Percentiles rank a stretch among this genome's conserved stretches.
Evolutionary conservation across 2,888 invertebrate genomes (phyloP).

Genomic region (Rhaphigaster nebulosa): DNA sequence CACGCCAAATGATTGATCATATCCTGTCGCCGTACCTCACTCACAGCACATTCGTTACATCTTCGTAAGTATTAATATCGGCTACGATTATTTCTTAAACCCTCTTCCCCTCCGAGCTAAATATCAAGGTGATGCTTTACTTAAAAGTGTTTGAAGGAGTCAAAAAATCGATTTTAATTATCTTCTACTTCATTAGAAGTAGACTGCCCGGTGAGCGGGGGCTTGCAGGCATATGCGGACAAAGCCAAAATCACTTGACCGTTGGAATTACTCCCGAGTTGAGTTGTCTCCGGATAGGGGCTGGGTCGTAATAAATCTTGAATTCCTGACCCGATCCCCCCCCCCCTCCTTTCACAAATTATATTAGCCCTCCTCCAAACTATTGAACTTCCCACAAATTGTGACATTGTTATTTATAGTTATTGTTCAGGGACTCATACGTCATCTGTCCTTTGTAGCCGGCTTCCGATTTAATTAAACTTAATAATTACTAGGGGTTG

Average conservation of each 20-base stretch:
- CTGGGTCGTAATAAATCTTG: not conserved
- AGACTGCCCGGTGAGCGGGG: not conserved
- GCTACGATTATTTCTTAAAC: no score
- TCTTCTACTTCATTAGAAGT: not conserved
- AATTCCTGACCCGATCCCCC: not conserved
- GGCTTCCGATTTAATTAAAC: constrained; percentile 11
- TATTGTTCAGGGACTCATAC: not conserved
- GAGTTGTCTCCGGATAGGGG: not conserved
- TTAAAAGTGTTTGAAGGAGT: not conserved
- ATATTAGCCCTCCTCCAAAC: not conserved
- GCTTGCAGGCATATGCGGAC: not conserved
- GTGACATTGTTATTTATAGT: constrained; percentile 37
- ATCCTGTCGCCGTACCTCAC: no score
- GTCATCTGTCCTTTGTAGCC: not conserved
- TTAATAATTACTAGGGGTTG: not conserved
- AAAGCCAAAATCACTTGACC: constrained; percentile 13
- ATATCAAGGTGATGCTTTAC: not conserved
- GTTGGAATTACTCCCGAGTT: not conserved
- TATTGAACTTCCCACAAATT: constrained; percentile 28
- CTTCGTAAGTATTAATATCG: no score
- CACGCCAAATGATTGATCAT: no score
- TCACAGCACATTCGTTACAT: no score
- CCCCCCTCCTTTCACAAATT: constrained; percentile 10
- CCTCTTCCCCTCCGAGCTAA: not conserved
- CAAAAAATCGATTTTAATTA: not conserved